Conservation (phyloP, 2,113 vertebrate species). For the Melanostigma gelatinosum region DNA sequence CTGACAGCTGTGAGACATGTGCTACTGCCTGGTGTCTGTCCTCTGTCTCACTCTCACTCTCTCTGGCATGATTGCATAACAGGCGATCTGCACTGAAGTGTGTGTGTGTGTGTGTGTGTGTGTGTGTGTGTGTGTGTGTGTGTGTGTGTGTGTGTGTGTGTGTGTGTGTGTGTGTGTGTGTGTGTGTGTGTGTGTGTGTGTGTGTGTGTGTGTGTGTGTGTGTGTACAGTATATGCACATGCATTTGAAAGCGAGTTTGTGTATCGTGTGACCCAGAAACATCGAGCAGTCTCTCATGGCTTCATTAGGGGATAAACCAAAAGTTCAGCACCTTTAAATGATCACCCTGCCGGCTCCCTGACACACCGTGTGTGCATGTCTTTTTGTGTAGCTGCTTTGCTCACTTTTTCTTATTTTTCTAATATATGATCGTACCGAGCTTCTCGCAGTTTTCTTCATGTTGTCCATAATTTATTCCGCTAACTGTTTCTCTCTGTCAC, state of each 20-base stretch:
- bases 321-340: conserved; percentile 61
- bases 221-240: neutral
- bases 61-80: conserved; percentile 64
- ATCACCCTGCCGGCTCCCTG: conserved; percentile 26
- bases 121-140: neutral
- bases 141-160: neutral
- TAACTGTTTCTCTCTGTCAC: conserved; percentile 4
- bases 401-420: neutral
- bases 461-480: neutral
- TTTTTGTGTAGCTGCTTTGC: neutral
- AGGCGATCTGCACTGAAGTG: conserved; percentile 33
- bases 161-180: conserved; percentile 11
- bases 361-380: neutral
- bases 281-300: conserved; percentile 61
- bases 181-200: conserved; percentile 8
- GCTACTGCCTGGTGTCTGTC: conserved; percentile 33
- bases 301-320: conserved; percentile 65
- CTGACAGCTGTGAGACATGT: conserved; percentile 53
- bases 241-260: conserved; percentile 17
- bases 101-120: too few relatives aligned
- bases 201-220: conserved; percentile 3
- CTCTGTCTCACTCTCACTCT: conserved; percentile 3
- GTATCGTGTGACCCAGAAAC: conserved; percentile 58
- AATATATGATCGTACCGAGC: neutral
- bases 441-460: neutral